A percentile compares a stretch with the other conserved stretches of the same genome.
These are phyloP conservation scores for Ennomos fuscantarius DNA, from an alignment of 2,888 invertebrate genomes.

Conservation along the genomic window DNA sequence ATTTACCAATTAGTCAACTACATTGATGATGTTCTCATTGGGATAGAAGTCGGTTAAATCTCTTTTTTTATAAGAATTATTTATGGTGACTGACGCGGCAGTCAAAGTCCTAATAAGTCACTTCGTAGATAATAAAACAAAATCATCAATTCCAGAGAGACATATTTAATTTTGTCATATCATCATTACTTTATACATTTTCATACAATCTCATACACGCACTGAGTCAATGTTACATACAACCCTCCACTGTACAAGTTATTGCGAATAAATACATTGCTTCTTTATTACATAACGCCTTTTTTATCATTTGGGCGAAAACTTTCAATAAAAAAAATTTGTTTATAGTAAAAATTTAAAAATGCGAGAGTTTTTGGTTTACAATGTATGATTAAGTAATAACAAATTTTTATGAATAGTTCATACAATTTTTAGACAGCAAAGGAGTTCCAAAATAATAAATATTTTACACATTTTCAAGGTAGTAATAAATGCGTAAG, in stretches of 20 bases:
- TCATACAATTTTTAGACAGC: slow-evolving; percentile 9
- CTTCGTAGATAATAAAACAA: slow-evolving; percentile 51
- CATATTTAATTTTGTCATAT: slow-evolving; percentile 74
- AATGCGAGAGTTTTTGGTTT: slow-evolving; percentile 36
- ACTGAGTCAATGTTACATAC: slow-evolving; percentile 59
- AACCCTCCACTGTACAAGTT: slow-evolving; percentile 70
- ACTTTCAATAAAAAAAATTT: slow-evolving; percentile 5
- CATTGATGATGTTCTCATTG: too few relatives aligned
- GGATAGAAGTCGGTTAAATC: too few relatives aligned
- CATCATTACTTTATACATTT: slow-evolving; percentile 66
- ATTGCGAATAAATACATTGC: slow-evolving; percentile 81
- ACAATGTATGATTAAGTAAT: slow-evolving; percentile 19
- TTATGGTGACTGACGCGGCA: too few relatives aligned
- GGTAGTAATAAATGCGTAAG: slow-evolving; percentile 66
- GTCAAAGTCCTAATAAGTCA: background rate
- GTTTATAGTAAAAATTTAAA: slow-evolving; percentile 26
- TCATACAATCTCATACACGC: slow-evolving; percentile 70
- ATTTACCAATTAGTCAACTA: too few relatives aligned
- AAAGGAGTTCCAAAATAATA: slow-evolving; percentile 14
- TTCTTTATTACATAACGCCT: slow-evolving; percentile 47
- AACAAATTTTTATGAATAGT: slow-evolving; percentile 30
- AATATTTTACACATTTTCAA: slow-evolving; percentile 23
- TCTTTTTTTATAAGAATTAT: too few relatives aligned
- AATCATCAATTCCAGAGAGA: slow-evolving; percentile 69
- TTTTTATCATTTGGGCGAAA: slow-evolving; percentile 15